These are phyloP conservation scores for Luffia ferchaultella DNA, from an alignment of 2,888 invertebrate genomes.

Conservation along the genomic window DNA sequence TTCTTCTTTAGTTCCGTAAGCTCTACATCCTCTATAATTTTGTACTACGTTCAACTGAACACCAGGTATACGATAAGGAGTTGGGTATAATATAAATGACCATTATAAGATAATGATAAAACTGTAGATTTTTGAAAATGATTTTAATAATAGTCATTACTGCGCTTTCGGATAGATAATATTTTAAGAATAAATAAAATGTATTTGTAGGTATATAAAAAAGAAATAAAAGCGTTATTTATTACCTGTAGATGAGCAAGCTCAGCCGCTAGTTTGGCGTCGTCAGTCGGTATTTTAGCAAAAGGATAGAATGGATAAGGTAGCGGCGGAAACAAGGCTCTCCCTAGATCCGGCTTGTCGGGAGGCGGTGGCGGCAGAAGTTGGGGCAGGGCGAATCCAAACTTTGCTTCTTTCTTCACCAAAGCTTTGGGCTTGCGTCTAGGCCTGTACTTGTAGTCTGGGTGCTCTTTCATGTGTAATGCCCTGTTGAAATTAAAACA, in stretches of 20 bases:
- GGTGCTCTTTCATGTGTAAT: conserved; percentile 92
- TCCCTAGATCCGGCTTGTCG: conserved; percentile 71
- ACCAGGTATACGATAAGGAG: too few species aligned
- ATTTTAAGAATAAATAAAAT: too few species aligned
- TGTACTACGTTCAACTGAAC: too few species aligned
- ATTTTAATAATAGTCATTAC: too few species aligned
- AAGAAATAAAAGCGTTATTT: too few species aligned
- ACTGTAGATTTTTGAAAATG: too few species aligned
- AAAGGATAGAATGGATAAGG: conserved; percentile 77
- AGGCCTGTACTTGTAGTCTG: conserved; percentile 91
- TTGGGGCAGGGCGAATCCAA: conserved; percentile 73
- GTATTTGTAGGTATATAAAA: too few species aligned
- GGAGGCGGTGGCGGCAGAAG: conserved; percentile 68
- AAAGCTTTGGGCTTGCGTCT: conserved; percentile 87
- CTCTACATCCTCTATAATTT: too few species aligned
- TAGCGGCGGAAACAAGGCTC: conserved; percentile 74
- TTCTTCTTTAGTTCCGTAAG: too few species aligned
- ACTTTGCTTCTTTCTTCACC: conserved; percentile 81
- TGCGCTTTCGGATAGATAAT: too few species aligned
- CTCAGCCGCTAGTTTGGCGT: conserved; percentile 72
- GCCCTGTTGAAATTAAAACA: conserved; percentile 69
- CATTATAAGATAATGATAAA: too few species aligned
- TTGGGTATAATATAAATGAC: too few species aligned
- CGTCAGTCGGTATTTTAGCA: conserved; percentile 60
- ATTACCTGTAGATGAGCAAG: conserved; percentile 70